A percentile compares a stretch with the other conserved stretches of the same genome.
These are phyloP conservation scores for Embiotoca jacksoni DNA, from an alignment of 2,113 vertebrate genomes.

Conservation along the genomic window DNA sequence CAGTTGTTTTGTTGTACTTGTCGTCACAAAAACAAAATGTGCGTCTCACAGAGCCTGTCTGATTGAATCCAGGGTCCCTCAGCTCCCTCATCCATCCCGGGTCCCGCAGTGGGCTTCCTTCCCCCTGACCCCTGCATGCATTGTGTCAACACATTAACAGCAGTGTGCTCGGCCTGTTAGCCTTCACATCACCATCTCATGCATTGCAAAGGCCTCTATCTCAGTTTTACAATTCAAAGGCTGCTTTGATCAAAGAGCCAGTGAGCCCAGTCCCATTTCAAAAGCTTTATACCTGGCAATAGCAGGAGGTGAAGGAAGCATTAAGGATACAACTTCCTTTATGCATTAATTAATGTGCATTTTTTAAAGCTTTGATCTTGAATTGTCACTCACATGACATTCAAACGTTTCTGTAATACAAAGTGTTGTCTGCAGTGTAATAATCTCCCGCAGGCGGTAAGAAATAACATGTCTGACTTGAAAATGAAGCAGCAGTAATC, in stretches of 20 bases:
- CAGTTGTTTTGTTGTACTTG: background rate
- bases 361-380: background rate
- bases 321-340: conserved; percentile 1
- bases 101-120: background rate
- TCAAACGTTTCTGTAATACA: too few species aligned
- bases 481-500: too few species aligned
- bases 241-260: conserved; percentile 41
- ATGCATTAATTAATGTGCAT: background rate
- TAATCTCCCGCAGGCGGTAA: too few species aligned
- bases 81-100: background rate
- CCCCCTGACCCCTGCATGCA: background rate
- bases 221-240: conserved; percentile 42
- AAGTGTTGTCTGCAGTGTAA: too few species aligned
- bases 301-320: conserved; percentile 1
- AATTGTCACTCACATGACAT: background rate
- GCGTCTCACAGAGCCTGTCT: background rate
- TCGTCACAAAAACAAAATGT: background rate
- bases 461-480: too few species aligned
- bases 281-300: conserved; percentile 18
- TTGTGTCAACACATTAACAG: conserved; percentile 38
- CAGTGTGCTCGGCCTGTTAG: conserved; percentile 25
- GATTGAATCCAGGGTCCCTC: background rate
- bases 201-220: conserved; percentile 59
- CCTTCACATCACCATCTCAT: conserved; percentile 51
- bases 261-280: background rate